phyloP scores from a whole-genome alignment of 2,797 vertebrate species.

The Lacerta agilis region DNA sequence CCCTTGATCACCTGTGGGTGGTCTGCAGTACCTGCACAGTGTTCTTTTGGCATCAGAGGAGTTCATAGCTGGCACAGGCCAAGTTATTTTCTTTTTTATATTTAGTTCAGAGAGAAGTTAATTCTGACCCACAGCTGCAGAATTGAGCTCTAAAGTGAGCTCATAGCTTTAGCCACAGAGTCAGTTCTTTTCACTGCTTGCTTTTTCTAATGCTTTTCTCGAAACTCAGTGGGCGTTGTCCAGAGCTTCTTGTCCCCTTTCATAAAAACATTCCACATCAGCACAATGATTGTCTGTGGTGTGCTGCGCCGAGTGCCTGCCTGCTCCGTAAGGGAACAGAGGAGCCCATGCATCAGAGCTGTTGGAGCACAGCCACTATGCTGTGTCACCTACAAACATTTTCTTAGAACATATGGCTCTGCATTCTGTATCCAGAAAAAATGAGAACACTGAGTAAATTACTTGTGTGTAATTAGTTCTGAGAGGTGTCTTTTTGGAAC shows the following conservation, averaged over 20 bases:
- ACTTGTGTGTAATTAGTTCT: constrained; percentile 28
- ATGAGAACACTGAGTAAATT: not conserved
- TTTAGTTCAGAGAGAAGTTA: constrained; percentile 63
- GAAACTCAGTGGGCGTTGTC: constrained; percentile 1
- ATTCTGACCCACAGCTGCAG: constrained; percentile 68
- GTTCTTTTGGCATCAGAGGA: not conserved
- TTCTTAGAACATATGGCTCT: constrained; percentile 56
- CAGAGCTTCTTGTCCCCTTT: not conserved
- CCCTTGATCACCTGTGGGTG: not conserved
- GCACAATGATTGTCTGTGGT: not conserved
- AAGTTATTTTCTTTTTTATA: not conserved
- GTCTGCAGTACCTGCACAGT: not conserved
- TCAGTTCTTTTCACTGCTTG: constrained; percentile 58
- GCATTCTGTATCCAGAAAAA: constrained; percentile 38
- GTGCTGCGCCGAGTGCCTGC: not conserved
- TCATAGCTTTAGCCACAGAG: constrained; percentile 6
- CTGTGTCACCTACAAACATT: constrained; percentile 47
- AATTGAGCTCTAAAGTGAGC: constrained; percentile 19
- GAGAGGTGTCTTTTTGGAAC: not conserved
- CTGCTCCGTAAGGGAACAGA: not conserved
- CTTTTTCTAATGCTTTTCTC: constrained; percentile 39
- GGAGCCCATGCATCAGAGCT: constrained; percentile 48
- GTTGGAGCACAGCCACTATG: not conserved
- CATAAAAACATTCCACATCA: not conserved
- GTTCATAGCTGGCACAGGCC: not conserved